These are phyloP conservation scores for Oxycera nigricornis DNA, from an alignment of 2,888 invertebrate genomes.

Conservation along the genomic window DNA sequence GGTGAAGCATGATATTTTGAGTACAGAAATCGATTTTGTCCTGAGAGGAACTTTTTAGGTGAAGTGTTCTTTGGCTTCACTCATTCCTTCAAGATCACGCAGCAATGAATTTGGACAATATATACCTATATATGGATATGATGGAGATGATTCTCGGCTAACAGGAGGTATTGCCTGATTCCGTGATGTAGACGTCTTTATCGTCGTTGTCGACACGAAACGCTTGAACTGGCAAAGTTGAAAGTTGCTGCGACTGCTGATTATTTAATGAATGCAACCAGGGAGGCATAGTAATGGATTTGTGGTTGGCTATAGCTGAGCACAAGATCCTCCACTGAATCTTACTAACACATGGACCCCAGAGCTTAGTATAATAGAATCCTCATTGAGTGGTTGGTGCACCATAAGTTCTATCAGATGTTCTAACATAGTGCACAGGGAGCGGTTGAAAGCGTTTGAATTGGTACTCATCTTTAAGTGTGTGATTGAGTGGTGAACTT, in stretches of 20 bases:
- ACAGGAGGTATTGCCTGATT: neutral
- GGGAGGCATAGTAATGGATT: neutral
- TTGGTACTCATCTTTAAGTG: neutral
- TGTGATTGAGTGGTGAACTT: neutral
- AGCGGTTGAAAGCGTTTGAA: neutral
- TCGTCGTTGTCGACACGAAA: neutral
- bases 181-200: neutral
- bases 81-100: neutral
- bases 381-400: no score
- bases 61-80: neutral
- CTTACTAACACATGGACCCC: neutral
- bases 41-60: neutral
- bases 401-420: neutral
- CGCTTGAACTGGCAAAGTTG: neutral
- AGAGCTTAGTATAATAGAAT: neutral
- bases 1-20: neutral
- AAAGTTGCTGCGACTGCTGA: neutral
- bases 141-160: neutral
- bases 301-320: neutral
- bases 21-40: neutral
- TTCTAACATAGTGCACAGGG: neutral
- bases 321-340: neutral
- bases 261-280: neutral
- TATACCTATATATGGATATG: neutral
- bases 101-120: conserved; percentile 7